Percentiles rank a stretch among this genome's conserved stretches.
Conservation (phyloP, 2,888 invertebrate genomes). For the Andrena praecox region DNA sequence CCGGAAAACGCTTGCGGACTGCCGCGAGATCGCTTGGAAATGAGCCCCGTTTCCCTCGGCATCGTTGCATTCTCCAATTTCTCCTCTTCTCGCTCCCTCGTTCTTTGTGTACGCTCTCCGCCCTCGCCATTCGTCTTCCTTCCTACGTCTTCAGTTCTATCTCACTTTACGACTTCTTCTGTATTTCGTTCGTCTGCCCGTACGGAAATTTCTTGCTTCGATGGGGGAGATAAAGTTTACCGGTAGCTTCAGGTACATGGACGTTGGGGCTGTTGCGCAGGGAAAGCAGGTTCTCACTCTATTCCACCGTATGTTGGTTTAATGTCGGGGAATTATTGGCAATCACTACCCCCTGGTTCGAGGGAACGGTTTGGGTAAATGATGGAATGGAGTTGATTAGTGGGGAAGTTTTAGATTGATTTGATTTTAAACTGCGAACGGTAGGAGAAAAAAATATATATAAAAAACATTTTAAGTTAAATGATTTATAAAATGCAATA, state of each 20-base stretch:
- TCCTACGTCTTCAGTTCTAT: slow-evolving; percentile 40
- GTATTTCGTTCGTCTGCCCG: slow-evolving; percentile 36
- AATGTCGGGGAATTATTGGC: too few relatives aligned
- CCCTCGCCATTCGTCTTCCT: neutral
- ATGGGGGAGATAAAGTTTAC: slow-evolving; percentile 25
- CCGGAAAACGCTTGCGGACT: slow-evolving; percentile 65
- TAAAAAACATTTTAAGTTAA: too few relatives aligned
- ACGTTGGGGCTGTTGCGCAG: neutral
- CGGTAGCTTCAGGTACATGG: neutral
- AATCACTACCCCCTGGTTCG: too few relatives aligned
- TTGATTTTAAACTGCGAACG: too few relatives aligned
- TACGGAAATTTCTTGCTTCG: slow-evolving; percentile 41
- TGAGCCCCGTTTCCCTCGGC: slow-evolving; percentile 60
- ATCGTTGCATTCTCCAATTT: slow-evolving; percentile 50
- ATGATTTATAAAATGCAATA: too few relatives aligned
- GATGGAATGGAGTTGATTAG: too few relatives aligned
- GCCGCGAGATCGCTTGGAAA: slow-evolving; percentile 58
- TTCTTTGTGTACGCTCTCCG: neutral
- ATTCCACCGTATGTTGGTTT: neutral
- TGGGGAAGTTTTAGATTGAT: too few relatives aligned
- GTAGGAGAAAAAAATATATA: too few relatives aligned
- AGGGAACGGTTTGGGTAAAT: too few relatives aligned
- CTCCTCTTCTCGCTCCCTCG: neutral
- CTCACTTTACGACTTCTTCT: slow-evolving; percentile 33
- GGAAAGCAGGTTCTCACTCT: neutral